Evolutionary conservation across 2,888 invertebrate species (phyloP).

Genomic region (Mythimna lalbum): DNA sequence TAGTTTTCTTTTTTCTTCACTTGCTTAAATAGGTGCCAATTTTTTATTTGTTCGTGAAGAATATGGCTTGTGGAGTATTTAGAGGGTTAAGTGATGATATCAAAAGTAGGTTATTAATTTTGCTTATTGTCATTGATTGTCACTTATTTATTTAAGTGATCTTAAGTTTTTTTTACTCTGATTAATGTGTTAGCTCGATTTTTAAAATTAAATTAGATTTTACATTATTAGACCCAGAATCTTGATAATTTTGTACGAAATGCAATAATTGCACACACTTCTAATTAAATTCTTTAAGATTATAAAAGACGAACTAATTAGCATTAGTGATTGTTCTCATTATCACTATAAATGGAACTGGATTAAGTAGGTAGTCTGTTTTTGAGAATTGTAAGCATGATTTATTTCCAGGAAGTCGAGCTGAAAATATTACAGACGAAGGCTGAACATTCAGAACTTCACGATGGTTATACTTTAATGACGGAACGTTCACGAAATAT

Average conservation of each 20-base stretch:
- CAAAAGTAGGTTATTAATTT: slow-evolving; percentile 25
- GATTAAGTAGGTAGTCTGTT: no score
- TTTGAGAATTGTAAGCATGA: neutral
- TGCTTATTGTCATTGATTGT: no score
- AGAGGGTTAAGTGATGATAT: slow-evolving; percentile 47
- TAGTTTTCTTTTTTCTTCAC: slow-evolving; percentile 11
- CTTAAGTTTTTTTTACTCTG: neutral
- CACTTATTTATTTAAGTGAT: no score
- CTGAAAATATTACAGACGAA: slow-evolving; percentile 7
- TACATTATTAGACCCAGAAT: neutral
- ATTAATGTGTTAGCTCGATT: neutral
- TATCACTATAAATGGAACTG: neutral
- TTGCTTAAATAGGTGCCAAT: neutral
- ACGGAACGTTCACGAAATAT: slow-evolving; percentile 52
- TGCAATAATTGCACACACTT: neutral
- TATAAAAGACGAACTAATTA: slow-evolving; percentile 1
- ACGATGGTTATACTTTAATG: neutral
- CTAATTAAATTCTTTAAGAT: slow-evolving; percentile 1
- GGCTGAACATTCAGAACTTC: slow-evolving; percentile 24
- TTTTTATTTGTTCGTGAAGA: slow-evolving; percentile 6
- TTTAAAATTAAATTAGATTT: neutral
- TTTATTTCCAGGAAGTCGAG: neutral
- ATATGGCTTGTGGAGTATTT: slow-evolving; percentile 28
- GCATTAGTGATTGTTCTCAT: neutral
- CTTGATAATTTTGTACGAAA: neutral